Evolutionary conservation across 2,888 invertebrate species (phyloP), one percentile per base, ranked within the genome.

Genomic region (Tinea semifulvella): DNA sequence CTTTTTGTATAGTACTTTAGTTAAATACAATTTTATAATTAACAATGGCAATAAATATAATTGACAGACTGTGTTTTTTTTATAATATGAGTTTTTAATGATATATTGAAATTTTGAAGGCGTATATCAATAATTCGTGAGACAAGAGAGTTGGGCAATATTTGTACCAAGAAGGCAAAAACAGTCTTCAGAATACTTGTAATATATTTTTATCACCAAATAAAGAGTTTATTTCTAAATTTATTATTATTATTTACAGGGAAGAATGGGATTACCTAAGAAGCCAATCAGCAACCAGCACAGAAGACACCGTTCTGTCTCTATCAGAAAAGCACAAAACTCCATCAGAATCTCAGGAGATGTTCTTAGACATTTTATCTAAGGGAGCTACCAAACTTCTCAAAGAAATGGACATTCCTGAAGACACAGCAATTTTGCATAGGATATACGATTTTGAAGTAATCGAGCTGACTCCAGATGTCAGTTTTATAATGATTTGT

Each of bases 201-300:
- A n/a, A n/a, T n/a, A n/a, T n/a, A n/a, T n/a, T n/a, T n/a, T n/a
- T n/a, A n/a, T n/a, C n/a, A n/a, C n/a, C n/a, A n/a, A n/a, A n/a
- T n/a, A n/a, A n/a, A n/a, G n/a, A n/a, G n/a, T n/a, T n/a, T n/a
- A n/a, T n/a, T 22, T 22, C 22, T 6, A 6, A 42, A 28, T 47
- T 50, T 48, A 18, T 18, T 45, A 83, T 83, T 40, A n/a, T n/a
- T n/a, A n/a, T n/a, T n/a, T n/a, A n/a, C 79, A 94, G 94, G 18
- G 98, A 98, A 64, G 98, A 98, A 72, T 98, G 98, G 98, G 90
- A 93, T 53, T 92, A 94, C 67, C 77, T 98, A 10, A 91, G 89
- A 59, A 86, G 83, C 16, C 84, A 84, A 50, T 69, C 79, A 1
- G 77, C 74, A 14, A 68, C 66, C 56, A 47, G 53, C 1, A 47